phyloP scores from a whole-genome alignment of 2,113 vertebrate species.

The Petrocephalus zakoni region DNA sequence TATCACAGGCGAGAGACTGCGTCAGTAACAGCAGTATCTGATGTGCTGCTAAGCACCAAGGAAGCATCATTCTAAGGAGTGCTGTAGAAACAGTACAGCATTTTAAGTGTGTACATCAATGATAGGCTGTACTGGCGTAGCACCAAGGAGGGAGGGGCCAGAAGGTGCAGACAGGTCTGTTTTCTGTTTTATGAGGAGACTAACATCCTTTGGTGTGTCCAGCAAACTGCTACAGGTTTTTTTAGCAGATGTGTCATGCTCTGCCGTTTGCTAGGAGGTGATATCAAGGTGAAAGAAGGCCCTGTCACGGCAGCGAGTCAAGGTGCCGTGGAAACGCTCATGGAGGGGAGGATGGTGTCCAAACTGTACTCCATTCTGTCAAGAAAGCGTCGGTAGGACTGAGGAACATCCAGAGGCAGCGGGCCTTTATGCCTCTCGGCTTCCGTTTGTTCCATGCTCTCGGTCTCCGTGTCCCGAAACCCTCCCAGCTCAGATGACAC shows the following conservation, averaged over 20 bases:
- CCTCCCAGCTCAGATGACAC: background rate
- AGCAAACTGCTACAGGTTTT: background rate
- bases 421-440: background rate
- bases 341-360: background rate
- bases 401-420: background rate
- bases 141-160: background rate
- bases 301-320: background rate
- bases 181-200: background rate
- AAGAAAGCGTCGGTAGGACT: background rate
- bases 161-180: background rate
- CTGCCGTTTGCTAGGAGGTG: background rate
- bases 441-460: background rate
- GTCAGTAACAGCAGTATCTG: background rate
- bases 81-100: background rate
- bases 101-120: background rate
- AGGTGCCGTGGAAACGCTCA: background rate
- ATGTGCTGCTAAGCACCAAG: background rate
- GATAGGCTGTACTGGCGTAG: background rate
- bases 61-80: background rate
- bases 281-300: background rate
- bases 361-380: background rate
- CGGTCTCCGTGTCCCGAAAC: background rate
- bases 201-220: background rate
- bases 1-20: background rate
- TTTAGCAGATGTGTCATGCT: background rate